Evolutionary conservation across 2,113 vertebrate genomes (phyloP).

Genomic region (Hydropotes inermis): DNA sequence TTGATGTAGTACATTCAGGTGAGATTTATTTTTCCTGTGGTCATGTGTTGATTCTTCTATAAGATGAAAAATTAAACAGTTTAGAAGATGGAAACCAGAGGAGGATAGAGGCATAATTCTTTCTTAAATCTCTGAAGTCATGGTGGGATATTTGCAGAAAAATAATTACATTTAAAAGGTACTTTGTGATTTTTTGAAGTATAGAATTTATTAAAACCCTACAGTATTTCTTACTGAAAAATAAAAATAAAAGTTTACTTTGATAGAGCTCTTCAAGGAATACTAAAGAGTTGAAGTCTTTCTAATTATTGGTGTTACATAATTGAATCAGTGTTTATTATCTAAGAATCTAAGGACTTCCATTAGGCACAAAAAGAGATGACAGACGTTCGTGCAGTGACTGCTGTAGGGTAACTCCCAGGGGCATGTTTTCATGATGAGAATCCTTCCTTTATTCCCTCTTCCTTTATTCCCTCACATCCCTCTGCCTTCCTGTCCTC

Average conservation of each 20-base stretch:
- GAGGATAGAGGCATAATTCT: background rate
- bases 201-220: background rate
- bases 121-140: background rate
- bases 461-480: background rate
- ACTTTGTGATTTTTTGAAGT: background rate
- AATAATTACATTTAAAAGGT: background rate
- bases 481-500: background rate
- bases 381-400: background rate
- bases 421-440: background rate
- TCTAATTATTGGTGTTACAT: background rate
- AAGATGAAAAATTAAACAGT: slow-evolving; percentile 33
- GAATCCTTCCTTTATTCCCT: background rate
- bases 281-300: background rate
- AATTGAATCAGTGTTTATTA: background rate
- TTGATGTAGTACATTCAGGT: background rate
- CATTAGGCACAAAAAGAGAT: background rate
- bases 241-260: background rate
- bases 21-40: background rate
- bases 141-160: background rate
- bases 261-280: background rate
- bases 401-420: too few species aligned
- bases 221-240: background rate
- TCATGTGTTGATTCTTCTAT: background rate
- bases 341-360: background rate
- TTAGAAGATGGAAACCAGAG: slow-evolving; percentile 35